phyloP scores from a whole-genome alignment of 2,797 vertebrate species.

The Falco novaeseelandiae region DNA sequence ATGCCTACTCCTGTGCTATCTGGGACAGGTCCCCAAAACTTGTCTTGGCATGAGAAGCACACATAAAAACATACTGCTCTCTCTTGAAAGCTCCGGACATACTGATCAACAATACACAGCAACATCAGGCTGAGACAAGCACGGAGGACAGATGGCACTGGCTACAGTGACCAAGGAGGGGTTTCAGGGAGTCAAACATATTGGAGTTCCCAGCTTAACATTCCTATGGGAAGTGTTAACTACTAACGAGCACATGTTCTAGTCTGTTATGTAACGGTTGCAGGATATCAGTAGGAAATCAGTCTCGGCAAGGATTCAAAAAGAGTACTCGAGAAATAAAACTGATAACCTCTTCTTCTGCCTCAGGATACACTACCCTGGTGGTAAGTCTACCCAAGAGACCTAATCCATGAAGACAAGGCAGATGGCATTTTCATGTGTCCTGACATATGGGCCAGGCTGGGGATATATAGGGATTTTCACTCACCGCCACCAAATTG shows the following conservation, averaged over 20 bases:
- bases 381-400: neutral
- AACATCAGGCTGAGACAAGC: neutral
- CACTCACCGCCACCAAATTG: conserved; percentile 92
- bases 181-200: neutral
- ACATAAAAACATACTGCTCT: fast-evolving
- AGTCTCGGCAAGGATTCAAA: neutral
- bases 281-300: neutral
- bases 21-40: neutral
- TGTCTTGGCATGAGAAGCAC: neutral
- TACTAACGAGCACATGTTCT: neutral
- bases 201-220: neutral
- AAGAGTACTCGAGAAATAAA: neutral
- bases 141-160: neutral
- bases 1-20: neutral
- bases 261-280: neutral
- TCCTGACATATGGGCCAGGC: neutral
- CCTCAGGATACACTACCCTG: neutral
- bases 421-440: neutral
- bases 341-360: neutral
- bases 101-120: neutral
- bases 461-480: neutral
- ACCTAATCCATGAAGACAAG: neutral
- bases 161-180: neutral
- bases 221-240: neutral
- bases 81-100: neutral